Evolutionary conservation across 2,888 invertebrate genomes (phyloP), one percentile per base, ranked within the genome.

Genomic region (Copidosoma aretas): DNA sequence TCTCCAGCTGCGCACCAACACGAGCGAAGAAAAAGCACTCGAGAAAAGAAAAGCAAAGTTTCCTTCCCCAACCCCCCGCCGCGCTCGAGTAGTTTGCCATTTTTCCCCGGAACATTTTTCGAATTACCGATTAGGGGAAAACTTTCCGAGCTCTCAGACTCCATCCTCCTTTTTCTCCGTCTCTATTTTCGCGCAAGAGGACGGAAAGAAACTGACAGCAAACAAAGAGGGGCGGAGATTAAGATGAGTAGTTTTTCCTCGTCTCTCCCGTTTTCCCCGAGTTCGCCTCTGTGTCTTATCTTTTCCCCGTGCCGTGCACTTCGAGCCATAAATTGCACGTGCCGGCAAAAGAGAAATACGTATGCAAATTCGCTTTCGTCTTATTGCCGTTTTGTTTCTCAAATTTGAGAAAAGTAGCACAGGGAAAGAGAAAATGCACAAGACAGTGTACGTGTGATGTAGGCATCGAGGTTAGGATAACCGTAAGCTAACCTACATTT

Each of bases 401-500:
- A 56, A n/a, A 57, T 19, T 52, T 63, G 32, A 32, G 32, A 32
- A 32, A 32, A 32, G 32, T 8, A 32, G 8, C 3, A 32, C 8
- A 32, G 32, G 8, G 32, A 32, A 32, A 32, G 32, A 8, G 32
- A 5, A 5, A 32, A 32, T 5, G 32, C 8, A 32, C 32, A 5
- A 8, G 32, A 32, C 32, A 32, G 4, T 32, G 25, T 53, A 49
- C 43, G 19, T 17, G 51, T 52, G 51, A 39, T 64, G 15, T 43
- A 63, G 43, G 10, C 67, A 54, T 52, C 22, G 63, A 61, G 46
- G 41, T 39, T 54, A 59, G 62, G 62, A 62, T 66, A 21, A 59
- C 54, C 39, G 43, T 54, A 49, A 62, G 17, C 25, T 46, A 64
- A 60, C 64, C 68, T 59, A 69, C 53, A 62, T 69, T 69, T 69